Evolutionary conservation across 2,888 invertebrate genomes (phyloP), one percentile per base, ranked within the genome.

Genomic region (Erebia aethiops): DNA sequence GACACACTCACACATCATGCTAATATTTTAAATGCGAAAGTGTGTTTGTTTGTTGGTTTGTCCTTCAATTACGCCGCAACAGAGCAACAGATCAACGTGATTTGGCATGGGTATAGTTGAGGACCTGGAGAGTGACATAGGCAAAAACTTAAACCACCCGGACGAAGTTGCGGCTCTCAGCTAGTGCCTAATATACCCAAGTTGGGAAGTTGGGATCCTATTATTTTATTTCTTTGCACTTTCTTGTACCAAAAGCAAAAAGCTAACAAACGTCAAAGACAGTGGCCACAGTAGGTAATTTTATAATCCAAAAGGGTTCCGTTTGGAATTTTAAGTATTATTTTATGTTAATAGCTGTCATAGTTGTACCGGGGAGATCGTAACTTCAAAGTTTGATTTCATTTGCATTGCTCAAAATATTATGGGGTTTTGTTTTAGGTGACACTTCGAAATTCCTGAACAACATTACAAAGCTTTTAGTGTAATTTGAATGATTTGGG

Each of bases 301-400:
- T 21, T 63, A 71, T 69, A 66, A 64, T 70, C 54, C 67, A 83
- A 71, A 69, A 74, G 82, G 80, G 80, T 77, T 77, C 78, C 71
- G 72, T 78, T 78, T 80, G 83, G 91, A 88, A 89, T 90, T 84
- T 84, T 88, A 90, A 92, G 89, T 89, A 88, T 87, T 86, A 87
- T 91, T 91, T 91, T 91, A 92, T 92, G 92, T 86, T 82, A 92
- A 92, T 91, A 68, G 65, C 66, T 62, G 81, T 84, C 87, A 86
- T 88, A 88, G 87, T 87, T 84, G 82, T 87, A 83, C 84, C 78
- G 78, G 70, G 73, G 63, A 69, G 71, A 73, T 73, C 77, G 75
- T 78, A 76, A 76, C 73, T 77, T 73, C 74, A 72, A 80, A 79
- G 77, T 87, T 87, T 87, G 81, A 83, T 82, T 82, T 79, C 79